Evolutionary conservation across 2,888 invertebrate genomes (phyloP), one percentile per base, ranked within the genome.

Genomic region (Sminthurinus aureus): DNA sequence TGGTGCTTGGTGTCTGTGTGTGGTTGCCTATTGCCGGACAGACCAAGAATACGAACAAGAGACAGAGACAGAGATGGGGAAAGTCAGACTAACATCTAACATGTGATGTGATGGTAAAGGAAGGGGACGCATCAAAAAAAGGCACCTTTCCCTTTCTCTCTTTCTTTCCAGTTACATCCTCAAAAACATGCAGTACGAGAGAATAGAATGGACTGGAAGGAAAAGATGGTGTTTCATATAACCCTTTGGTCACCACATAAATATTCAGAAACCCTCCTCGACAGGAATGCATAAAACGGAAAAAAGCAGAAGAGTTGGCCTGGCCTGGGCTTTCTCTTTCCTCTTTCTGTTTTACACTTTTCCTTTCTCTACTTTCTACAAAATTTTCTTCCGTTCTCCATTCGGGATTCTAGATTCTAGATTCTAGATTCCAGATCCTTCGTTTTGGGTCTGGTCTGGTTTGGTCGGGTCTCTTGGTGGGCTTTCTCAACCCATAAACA

Each of bases 211-310:
- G 69, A 51, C 50, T 50, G 52, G 75, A 52, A 38, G 50, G 52
- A 51, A 50, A 75, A 75, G 75, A 75, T 75, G 75, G 75, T 75
- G 75, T 26, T 51, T 51, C 50, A 24, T n/a, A 26, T 20, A 64
- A 38, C 79, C 69, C 79, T 79, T 66, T 66, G 79, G 79, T 79
- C 79, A 79, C 79, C 69, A 20, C 79, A 79, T 79, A 79, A 79
- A 79, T 79, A 79, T 79, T 79, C 79, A 79, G n/a, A 79, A 79
- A 79, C 67, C 64, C 38, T 67, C 67, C 67, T n/a, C 50, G 79
- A 79, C 79, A 79, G 38, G 79, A 79, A 79, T 79, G 67, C 79
- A 79, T 67, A 79, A 79, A 79, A 64, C 13, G n/a, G 6, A 38
- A 38, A 38, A 6, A 38, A 38, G 6, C 38, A 38, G 38, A 38